Percentiles rank a stretch among this genome's conserved stretches.
Evolutionary conservation across 2,797 vertebrate species (phyloP).

Genomic region (Echiichthys vipera): DNA sequence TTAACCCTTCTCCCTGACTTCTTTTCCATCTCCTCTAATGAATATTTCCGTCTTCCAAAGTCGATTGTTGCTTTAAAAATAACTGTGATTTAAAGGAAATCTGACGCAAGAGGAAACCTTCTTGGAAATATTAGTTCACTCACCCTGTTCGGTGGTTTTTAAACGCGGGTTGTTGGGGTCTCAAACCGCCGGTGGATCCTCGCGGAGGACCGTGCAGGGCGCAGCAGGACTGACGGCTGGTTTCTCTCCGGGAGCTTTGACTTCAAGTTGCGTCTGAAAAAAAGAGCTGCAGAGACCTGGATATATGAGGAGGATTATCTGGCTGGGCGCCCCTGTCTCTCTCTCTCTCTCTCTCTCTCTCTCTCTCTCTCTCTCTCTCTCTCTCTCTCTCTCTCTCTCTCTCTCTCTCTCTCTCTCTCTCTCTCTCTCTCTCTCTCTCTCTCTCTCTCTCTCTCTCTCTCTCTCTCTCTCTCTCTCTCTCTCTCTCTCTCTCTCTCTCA

Average conservation of each 20-base stretch:
- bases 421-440: conserved; percentile 14
- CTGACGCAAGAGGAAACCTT: fast-evolving
- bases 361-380: conserved; percentile 16
- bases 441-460: conserved; percentile 3
- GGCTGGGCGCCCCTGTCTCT: conserved; percentile 2
- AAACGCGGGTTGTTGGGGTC: conserved; percentile 16
- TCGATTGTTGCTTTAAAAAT: too few species aligned
- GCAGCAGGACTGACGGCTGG: conserved; percentile 27
- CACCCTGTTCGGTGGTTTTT: conserved; percentile 40
- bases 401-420: not conserved
- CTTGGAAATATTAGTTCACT: not conserved
- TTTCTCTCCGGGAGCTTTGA: conserved; percentile 28
- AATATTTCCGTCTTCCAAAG: not conserved
- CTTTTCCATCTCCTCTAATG: not conserved
- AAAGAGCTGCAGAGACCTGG: conserved; percentile 17
- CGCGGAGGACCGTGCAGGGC: not conserved
- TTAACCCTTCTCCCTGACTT: not conserved
- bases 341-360: not conserved
- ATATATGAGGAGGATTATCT: conserved; percentile 40
- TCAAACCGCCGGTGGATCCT: conserved; percentile 25
- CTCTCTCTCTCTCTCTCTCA: conserved; percentile 7
- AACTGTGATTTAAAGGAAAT: not conserved
- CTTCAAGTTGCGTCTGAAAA: conserved; percentile 30
- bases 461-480: not conserved
- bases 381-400: not conserved